These are phyloP conservation scores for Drosophila mimica DNA, from an alignment of 2,888 invertebrate species.

Conservation along the genomic window DNA sequence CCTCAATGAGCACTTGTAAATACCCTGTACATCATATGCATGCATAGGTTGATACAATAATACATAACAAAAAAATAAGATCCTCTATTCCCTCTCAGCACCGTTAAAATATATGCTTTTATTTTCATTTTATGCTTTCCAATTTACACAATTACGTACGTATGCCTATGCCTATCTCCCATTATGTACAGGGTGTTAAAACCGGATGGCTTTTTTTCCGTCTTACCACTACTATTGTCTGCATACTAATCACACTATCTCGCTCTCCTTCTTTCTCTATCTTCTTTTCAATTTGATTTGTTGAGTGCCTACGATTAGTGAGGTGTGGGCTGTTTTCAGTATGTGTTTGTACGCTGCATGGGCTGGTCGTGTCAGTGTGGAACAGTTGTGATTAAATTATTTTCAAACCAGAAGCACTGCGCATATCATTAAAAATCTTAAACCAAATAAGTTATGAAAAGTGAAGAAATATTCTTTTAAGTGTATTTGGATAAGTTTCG, in stretches of 20 bases:
- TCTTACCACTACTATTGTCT: not conserved
- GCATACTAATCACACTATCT: not conserved
- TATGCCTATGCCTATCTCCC: not conserved
- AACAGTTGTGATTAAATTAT: not conserved
- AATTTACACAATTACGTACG: not conserved
- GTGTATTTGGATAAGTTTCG: not conserved
- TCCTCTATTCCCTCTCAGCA: not conserved
- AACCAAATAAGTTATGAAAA: constrained; percentile 19
- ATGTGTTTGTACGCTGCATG: constrained; percentile 7
- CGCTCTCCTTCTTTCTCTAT: not conserved
- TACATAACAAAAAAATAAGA: accelerated
- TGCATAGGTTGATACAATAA: not conserved
- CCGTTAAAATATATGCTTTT: accelerated
- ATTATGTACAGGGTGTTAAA: not conserved
- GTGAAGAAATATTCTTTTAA: not conserved
- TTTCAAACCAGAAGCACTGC: not conserved
- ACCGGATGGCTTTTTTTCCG: not conserved
- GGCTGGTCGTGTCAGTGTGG: constrained; percentile 18
- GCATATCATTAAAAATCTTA: not conserved
- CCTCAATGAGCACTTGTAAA: not conserved
- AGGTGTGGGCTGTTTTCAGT: constrained; percentile 11
- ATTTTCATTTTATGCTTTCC: not conserved
- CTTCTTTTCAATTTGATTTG: not conserved
- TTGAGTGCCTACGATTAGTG: not conserved
- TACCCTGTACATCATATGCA: not conserved